Percentiles rank a stretch among this genome's conserved stretches.
These are phyloP conservation scores for Cyanistes caeruleus DNA, from an alignment of 2,113 vertebrate species.

Conservation along the genomic window DNA sequence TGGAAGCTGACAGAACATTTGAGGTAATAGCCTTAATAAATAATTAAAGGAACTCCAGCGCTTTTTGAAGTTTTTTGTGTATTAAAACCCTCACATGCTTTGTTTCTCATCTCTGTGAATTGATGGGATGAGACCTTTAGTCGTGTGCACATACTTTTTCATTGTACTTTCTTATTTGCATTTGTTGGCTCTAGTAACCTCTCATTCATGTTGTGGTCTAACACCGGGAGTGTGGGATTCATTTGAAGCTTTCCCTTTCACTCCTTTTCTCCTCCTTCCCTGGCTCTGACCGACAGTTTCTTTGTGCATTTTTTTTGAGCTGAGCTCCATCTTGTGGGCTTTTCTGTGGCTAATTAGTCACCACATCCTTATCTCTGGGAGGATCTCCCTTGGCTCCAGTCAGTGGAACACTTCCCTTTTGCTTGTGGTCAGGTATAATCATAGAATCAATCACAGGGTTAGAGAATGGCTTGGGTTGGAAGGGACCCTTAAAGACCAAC, in stretches of 20 bases:
- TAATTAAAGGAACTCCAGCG: background rate
- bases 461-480: background rate
- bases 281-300: background rate
- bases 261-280: background rate
- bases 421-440: background rate
- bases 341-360: background rate
- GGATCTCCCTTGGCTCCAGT: background rate
- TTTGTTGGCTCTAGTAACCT: background rate
- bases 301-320: background rate
- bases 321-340: constrained; percentile 24
- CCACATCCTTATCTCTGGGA: background rate
- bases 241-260: background rate
- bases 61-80: background rate
- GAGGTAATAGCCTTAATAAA: background rate
- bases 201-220: background rate
- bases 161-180: background rate
- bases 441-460: background rate
- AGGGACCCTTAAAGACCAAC: background rate
- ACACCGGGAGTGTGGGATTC: background rate
- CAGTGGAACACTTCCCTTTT: background rate
- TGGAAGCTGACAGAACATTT: background rate
- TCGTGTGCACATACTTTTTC: background rate
- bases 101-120: background rate
- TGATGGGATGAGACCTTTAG: background rate
- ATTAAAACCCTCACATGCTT: background rate